Evolutionary conservation across 2,113 vertebrate genomes (phyloP), one percentile per base, ranked within the genome.

Genomic region (Tychaedon coryphoeus): DNA sequence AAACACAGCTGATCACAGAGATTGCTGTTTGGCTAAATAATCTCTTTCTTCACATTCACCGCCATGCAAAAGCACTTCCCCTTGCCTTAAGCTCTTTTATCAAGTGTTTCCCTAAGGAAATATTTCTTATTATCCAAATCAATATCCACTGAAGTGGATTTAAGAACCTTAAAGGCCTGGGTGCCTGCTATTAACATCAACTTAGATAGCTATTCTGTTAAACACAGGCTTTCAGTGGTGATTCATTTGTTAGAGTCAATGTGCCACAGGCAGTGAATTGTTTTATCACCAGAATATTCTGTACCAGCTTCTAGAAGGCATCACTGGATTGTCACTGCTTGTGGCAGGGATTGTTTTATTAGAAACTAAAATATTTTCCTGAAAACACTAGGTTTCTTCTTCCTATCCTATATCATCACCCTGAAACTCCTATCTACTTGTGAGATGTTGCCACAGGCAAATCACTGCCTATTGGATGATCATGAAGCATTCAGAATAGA

Each of bases 101-200:
- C 38, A 86, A 90, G 60, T 48, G 43, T 47, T 92, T 92, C 86
- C 90, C 88, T 64, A 64, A 51, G 86, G 91, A 92, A 81, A 51
- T 47, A 74, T 53, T 86, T 89, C 61, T 89, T 64, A 80, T 89
- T 89, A 92, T 16, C 34, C 48, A 77, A 71, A 95, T 95, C 96
- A 92, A 96, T 91, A 95, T 26, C 61, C 70, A 93, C 43, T 78
- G 57, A 95, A 95, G 91, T 91, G 69, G 76, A 84, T 84, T 95
- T 84, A 89, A 92, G 86, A 84, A 48, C 48, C 72, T 81, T 86
- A 93, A 92, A 91, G 72, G 40, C 48, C 64, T 84, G 43, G 50
- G 62, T 81, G 83, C 58, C 67, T 50, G 19, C 69, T 94, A 40
- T 91, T 94, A 95, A 67, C 43, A 64, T 71, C 83, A 67, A 4